Evolutionary conservation across 2,888 invertebrate genomes (phyloP).

Genomic region (Orthosia incerta): DNA sequence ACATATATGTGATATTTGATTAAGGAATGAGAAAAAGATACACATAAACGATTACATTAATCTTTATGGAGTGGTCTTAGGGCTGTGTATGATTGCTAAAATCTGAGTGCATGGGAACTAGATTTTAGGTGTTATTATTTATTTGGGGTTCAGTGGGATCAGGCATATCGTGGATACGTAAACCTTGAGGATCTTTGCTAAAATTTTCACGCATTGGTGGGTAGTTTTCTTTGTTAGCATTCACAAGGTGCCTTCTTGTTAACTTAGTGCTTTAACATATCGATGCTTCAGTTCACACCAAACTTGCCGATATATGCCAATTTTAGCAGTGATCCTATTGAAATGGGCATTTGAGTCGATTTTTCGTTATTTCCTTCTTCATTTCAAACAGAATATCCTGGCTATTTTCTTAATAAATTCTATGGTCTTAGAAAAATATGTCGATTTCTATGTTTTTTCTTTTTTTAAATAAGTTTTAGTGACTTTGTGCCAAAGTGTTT

Average conservation of each 20-base stretch:
- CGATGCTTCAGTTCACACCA: constrained; percentile 47
- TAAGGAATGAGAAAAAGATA: constrained; percentile 70
- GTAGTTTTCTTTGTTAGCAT: constrained; percentile 45
- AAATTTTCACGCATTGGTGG: constrained; percentile 69
- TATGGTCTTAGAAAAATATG: constrained; percentile 32
- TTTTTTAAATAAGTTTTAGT: constrained; percentile 35
- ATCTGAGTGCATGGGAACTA: constrained; percentile 75
- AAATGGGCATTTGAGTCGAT: constrained; percentile 61
- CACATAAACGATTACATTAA: constrained; percentile 72
- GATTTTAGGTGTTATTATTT: constrained; percentile 74
- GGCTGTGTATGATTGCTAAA: constrained; percentile 77
- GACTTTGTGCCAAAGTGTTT: constrained; percentile 67
- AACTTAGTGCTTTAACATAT: constrained; percentile 56
- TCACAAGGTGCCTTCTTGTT: constrained; percentile 72
- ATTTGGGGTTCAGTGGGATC: constrained; percentile 61
- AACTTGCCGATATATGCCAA: constrained; percentile 68
- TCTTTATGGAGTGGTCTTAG: constrained; percentile 67
- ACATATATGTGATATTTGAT: constrained; percentile 87
- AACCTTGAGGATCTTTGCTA: constrained; percentile 67
- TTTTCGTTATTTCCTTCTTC: constrained; percentile 60
- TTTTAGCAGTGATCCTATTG: constrained; percentile 66
- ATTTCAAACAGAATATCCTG: constrained; percentile 13
- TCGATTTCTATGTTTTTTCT: constrained; percentile 41
- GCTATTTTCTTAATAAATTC: constrained; percentile 11
- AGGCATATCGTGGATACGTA: constrained; percentile 72